phyloP scores from a whole-genome alignment of 2,888 invertebrate genomes.

The Tiliacea aurago region DNA sequence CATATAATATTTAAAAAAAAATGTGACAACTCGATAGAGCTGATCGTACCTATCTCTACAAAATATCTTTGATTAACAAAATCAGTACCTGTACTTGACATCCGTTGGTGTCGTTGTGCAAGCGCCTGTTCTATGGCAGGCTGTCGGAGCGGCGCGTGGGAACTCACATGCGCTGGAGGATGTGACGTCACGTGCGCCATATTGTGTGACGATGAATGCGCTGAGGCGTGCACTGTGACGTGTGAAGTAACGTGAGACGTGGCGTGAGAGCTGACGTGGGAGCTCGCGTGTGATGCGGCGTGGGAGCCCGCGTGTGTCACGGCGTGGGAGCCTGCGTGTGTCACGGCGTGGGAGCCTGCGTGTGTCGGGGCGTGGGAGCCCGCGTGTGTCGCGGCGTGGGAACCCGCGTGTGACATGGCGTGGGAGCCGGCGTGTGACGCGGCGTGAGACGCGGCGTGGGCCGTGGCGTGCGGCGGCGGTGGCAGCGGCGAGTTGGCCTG shows the following conservation, averaged over 20 bases:
- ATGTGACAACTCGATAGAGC: neutral
- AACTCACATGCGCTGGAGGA: conserved; percentile 84
- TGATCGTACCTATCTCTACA: neutral
- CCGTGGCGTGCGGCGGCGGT: conserved; percentile 89
- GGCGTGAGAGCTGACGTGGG: conserved; percentile 39
- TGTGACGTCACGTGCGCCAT: conserved; percentile 47
- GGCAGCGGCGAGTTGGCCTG: conserved; percentile 97
- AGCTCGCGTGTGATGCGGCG: neutral
- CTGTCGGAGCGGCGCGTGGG: conserved; percentile 61
- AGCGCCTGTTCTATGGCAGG: conserved; percentile 73
- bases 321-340: conserved; percentile 19
- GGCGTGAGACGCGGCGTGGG: conserved; percentile 29
- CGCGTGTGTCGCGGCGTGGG: conserved; percentile 84
- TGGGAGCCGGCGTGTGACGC: conserved; percentile 85
- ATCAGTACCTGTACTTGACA: conserved; percentile 83
- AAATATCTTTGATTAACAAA: neutral
- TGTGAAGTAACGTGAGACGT: conserved; percentile 81
- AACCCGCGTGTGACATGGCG: conserved; percentile 21
- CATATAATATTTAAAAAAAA: neutral
- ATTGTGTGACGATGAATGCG: conserved; percentile 41
- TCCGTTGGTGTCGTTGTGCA: conserved; percentile 81
- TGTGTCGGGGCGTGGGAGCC: conserved; percentile 61
- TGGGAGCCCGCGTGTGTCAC: conserved; percentile 28
- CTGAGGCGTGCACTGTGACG: conserved; percentile 70
- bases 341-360: conserved; percentile 21